Percentiles rank a stretch among this genome's conserved stretches.
phyloP scores from a whole-genome alignment of 2,888 invertebrate species.

The Mellilla xanthometata region DNA sequence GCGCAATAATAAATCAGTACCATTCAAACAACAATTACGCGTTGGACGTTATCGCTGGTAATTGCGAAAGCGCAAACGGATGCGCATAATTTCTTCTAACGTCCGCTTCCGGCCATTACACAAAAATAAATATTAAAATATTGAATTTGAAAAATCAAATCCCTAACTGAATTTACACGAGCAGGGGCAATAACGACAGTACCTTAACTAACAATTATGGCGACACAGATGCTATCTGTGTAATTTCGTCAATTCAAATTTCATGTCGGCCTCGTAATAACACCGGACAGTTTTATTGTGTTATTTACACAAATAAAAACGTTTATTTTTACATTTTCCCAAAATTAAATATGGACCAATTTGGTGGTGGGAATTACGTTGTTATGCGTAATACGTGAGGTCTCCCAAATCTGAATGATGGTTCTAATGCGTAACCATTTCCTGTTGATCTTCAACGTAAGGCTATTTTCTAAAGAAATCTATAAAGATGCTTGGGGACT shows the following conservation, averaged over 20 bases:
- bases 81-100: slow-evolving; percentile 76
- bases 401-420: slow-evolving; percentile 35
- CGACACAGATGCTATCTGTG: slow-evolving; percentile 74
- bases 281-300: slow-evolving; percentile 75
- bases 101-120: slow-evolving; percentile 69
- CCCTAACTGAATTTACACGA: slow-evolving; percentile 81
- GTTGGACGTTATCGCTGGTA: slow-evolving; percentile 53
- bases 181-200: slow-evolving; percentile 72
- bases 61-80: slow-evolving; percentile 69
- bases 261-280: slow-evolving; percentile 64
- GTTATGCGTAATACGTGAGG: slow-evolving; percentile 64
- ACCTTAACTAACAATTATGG: slow-evolving; percentile 78
- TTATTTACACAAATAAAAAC: slow-evolving; percentile 83
- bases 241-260: slow-evolving; percentile 73
- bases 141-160: slow-evolving; percentile 70
- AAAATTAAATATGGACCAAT: slow-evolving; percentile 81
- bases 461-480: slow-evolving; percentile 5
- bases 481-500: not conserved
- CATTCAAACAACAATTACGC: slow-evolving; percentile 48
- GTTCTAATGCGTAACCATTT: slow-evolving; percentile 17
- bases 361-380: slow-evolving; percentile 66
- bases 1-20: slow-evolving; percentile 23
- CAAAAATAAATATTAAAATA: slow-evolving; percentile 62
- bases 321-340: slow-evolving; percentile 83
- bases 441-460: slow-evolving; percentile 7